Conservation (phyloP, 2,113 vertebrate genomes). For the Orientallactaga bullata region DNA sequence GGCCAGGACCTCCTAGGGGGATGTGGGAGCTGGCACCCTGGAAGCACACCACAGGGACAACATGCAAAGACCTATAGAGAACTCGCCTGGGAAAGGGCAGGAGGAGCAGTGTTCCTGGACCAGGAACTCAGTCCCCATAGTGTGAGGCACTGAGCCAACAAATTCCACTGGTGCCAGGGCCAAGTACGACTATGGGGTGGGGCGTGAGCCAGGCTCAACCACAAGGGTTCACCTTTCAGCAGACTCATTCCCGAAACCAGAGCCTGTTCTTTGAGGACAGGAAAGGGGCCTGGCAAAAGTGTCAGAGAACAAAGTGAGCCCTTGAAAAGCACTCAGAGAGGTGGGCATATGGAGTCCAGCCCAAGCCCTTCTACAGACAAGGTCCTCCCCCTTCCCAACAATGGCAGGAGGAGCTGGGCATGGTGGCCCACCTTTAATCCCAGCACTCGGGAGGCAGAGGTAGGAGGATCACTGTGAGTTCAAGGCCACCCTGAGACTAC, state of each 20-base stretch:
- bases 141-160: neutral
- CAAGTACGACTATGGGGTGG: neutral
- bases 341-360: neutral
- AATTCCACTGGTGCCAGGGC: neutral
- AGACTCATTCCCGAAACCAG: neutral
- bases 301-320: neutral
- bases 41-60: neutral
- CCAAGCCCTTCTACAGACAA: neutral
- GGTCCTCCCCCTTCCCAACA: no score
- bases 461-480: no score
- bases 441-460: no score
- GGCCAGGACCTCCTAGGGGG: no score
- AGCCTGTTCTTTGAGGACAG: no score
- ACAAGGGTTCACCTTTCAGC: neutral
- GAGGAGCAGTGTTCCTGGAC: neutral
- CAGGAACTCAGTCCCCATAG: rapidly evolving
- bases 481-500: no score
- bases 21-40: neutral
- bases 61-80: neutral
- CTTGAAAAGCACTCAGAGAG: no score
- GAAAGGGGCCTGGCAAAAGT: neutral
- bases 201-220: neutral
- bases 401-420: no score
- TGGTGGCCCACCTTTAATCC: no score
- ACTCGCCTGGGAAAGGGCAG: neutral